phyloP scores from a whole-genome alignment of 2,888 invertebrate genomes.

The Achlya flavicornis region DNA sequence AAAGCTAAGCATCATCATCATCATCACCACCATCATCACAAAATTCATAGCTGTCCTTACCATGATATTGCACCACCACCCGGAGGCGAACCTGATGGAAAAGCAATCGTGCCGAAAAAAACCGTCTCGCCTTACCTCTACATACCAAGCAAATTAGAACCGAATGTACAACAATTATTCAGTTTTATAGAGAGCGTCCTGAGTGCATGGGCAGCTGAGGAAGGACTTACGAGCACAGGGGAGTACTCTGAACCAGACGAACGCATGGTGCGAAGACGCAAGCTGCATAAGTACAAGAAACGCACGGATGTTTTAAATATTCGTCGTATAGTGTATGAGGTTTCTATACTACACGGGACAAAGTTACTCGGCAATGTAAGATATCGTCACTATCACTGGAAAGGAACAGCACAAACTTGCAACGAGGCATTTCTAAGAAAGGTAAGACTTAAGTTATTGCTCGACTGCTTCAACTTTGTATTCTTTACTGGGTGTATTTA shows the following conservation, averaged over 20 bases:
- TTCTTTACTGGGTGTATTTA: too few species aligned
- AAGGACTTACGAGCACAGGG: conserved; percentile 88
- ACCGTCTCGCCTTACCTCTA: conserved; percentile 80
- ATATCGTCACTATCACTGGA: conserved; percentile 92
- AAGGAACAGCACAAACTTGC: conserved; percentile 93
- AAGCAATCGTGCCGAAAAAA: conserved; percentile 68
- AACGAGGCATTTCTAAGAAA: conserved; percentile 94
- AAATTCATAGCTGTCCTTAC: conserved; percentile 74
- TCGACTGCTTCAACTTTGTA: not conserved
- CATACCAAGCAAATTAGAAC: conserved; percentile 85
- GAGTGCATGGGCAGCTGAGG: conserved; percentile 91
- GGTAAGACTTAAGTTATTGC: conserved; percentile 81
- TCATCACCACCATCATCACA: conserved; percentile 76
- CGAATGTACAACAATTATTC: conserved; percentile 91
- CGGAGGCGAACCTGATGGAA: conserved; percentile 68
- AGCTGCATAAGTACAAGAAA: conserved; percentile 85
- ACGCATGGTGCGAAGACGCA: conserved; percentile 84
- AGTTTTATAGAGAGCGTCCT: conserved; percentile 92
- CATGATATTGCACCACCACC: conserved; percentile 70
- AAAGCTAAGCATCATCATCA: conserved; percentile 71
- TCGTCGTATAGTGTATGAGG: conserved; percentile 87
- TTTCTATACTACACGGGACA: conserved; percentile 87
- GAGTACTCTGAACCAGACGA: conserved; percentile 90
- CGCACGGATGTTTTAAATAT: conserved; percentile 88
- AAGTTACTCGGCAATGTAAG: conserved; percentile 87